phyloP scores from a whole-genome alignment of 1,140 invertebrate species.

The Heliconius eleuchia region DNA sequence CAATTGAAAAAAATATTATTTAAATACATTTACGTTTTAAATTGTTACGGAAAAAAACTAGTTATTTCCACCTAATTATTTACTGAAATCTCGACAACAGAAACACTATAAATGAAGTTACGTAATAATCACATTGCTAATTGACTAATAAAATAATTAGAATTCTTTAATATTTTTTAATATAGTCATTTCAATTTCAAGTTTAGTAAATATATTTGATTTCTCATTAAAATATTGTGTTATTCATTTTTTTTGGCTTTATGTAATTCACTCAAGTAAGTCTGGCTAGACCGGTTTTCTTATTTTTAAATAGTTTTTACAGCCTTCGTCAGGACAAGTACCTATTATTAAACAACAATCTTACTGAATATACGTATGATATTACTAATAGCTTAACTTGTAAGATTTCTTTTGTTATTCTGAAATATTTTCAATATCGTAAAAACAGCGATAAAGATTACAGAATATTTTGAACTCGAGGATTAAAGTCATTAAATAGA shows the following conservation, averaged over 20 bases:
- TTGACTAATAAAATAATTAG: neutral
- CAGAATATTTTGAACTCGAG: neutral
- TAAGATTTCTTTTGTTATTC: neutral
- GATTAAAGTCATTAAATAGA: neutral
- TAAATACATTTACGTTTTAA: neutral
- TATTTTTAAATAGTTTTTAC: neutral
- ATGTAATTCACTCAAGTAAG: neutral
- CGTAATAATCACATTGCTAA: neutral
- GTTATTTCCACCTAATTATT: neutral
- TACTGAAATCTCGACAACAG: neutral
- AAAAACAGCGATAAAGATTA: neutral
- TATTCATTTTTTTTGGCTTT: neutral
- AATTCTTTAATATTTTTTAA: neutral
- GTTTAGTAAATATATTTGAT: neutral
- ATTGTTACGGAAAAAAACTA: neutral
- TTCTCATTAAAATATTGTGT: neutral
- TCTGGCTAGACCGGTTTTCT: neutral
- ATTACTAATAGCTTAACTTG: neutral
- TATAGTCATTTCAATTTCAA: neutral
- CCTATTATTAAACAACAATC: neutral
- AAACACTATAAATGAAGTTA: neutral
- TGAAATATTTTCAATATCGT: neutral
- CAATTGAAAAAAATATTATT: neutral
- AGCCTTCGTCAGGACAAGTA: neutral
- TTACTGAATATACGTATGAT: neutral